Base-by-base conservation (phyloP, 2,113 vertebrate species). In the Mohoua ochrocephala region DNA sequence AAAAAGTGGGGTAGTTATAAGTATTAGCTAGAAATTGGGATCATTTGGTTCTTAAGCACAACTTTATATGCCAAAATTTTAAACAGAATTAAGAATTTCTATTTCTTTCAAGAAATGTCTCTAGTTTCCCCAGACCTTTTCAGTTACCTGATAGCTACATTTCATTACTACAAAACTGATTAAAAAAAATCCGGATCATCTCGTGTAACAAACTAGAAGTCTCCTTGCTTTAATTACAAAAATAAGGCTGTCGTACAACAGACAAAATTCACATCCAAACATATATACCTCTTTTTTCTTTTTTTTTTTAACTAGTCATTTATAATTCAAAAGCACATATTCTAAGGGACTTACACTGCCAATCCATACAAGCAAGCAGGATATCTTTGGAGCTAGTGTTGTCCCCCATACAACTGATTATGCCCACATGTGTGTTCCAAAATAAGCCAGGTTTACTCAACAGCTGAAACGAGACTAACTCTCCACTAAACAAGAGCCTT, bases 121-220 rank as follows among this genome's bases (percentile, higher is more conserved):
- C 82, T 59, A 42, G 24, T 44, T 78, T 77, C 79, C 60, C 64
- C 75, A 78, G 44, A 67, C 31, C 47, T 33, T 49, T 78, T 41
- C 68, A 33, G 14, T 45, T 57, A 64, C n/a, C 60, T 30, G 14
- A 35, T 21, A 80, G 63, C 10, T 88, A 84, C 60, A 56, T 71
- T 77, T 92, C 79, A 8, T 56, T 64, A 71, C 53, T 95, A 94
- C 33, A 94, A 96, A 96, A 91, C 52, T 35, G 21, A 17, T 65
- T 87, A 1, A 9, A 91, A 96, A 96, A 92, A 94, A 30, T 76
- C 54, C 89, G 69, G 61, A 60, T 85, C 84, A 75, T 26, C 71
- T 83, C 11, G 8, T 86, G 68, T 95, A 95, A 93, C 84, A 96
- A 96, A 96, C 84, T 96, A 95, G 93, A 96, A 88, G 54, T 87